Conservation (phyloP, 2,797 vertebrate genomes). For the Oophaga sylvatica region DNA sequence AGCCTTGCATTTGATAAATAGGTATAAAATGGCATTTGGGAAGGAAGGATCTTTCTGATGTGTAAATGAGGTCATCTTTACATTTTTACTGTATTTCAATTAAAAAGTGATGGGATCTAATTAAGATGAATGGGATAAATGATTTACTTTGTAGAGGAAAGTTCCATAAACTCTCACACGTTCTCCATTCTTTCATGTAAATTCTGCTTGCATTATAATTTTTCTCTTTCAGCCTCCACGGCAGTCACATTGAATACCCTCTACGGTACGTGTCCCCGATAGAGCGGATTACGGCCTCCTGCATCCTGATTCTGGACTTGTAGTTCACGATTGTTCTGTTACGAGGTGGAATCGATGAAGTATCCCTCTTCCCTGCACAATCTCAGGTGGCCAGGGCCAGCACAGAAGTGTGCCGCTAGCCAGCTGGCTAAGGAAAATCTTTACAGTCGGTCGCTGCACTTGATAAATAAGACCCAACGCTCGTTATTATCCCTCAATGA, state of each 20-base stretch:
- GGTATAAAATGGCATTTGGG: not conserved
- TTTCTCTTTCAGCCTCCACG: conserved; percentile 5
- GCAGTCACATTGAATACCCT: conserved; percentile 25
- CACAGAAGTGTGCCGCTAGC: not conserved
- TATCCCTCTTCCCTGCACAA: conserved; percentile 16
- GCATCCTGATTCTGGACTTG: not conserved
- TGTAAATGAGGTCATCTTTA: conserved; percentile 22
- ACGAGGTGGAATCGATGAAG: conserved; percentile 18
- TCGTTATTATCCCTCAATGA: conserved; percentile 55
- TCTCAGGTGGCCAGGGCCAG: conserved; percentile 3
- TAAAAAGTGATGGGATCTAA: conserved; percentile 17
- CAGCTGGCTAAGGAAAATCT: conserved; percentile 33
- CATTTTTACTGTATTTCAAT: conserved; percentile 4
- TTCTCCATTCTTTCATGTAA: conserved; percentile 5
- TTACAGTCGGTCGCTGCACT: conserved; percentile 14
- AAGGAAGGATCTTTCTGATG: conserved; percentile 2
- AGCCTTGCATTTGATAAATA: not conserved
- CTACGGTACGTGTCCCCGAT: not conserved
- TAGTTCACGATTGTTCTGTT: not conserved
- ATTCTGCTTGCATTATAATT: conserved; percentile 25
- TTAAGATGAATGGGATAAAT: conserved; percentile 28
- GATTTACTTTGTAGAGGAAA: conserved; percentile 24
- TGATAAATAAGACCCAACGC: conserved; percentile 53
- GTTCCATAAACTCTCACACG: conserved; percentile 6
- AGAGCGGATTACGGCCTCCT: not conserved